phyloP scores from a whole-genome alignment of 2,797 vertebrate genomes.

The Dallia pectoralis region DNA sequence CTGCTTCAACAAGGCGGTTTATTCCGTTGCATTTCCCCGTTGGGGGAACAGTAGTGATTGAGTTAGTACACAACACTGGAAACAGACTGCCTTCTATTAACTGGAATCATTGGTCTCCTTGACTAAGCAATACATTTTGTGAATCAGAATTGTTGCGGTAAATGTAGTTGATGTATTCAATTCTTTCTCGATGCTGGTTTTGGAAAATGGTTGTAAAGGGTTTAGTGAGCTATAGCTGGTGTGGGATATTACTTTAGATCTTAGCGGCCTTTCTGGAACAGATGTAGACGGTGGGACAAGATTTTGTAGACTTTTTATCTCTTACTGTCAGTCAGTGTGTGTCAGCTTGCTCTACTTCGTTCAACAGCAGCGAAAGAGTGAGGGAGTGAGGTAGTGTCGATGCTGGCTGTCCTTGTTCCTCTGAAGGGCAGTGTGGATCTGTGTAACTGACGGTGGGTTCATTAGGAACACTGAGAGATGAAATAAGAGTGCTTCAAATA shows the following conservation, averaged over 20 bases:
- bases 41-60: conserved; percentile 2
- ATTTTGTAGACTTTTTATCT: neutral
- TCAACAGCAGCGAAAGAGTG: neutral
- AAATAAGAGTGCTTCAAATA: conserved; percentile 47
- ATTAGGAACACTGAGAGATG: conserved; percentile 52
- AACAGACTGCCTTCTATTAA: neutral
- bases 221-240: no score
- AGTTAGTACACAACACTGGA: neutral
- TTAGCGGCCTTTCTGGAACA: neutral
- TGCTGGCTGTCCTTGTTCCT: conserved; percentile 43
- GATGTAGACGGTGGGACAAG: neutral
- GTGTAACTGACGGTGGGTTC: conserved; percentile 48
- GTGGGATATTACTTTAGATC: neutral
- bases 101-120: neutral
- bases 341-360: neutral
- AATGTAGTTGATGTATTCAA: neutral
- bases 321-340: neutral
- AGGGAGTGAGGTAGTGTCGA: conserved; percentile 9
- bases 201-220: no score
- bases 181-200: neutral
- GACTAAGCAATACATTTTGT: neutral
- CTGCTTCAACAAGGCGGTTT: conserved; percentile 21
- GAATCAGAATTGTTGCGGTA: neutral
- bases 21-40: conserved; percentile 14
- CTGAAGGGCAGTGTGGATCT: conserved; percentile 51